Evolutionary conservation across 2,888 invertebrate species (phyloP).

Genomic region (Drosophila phalerata): DNA sequence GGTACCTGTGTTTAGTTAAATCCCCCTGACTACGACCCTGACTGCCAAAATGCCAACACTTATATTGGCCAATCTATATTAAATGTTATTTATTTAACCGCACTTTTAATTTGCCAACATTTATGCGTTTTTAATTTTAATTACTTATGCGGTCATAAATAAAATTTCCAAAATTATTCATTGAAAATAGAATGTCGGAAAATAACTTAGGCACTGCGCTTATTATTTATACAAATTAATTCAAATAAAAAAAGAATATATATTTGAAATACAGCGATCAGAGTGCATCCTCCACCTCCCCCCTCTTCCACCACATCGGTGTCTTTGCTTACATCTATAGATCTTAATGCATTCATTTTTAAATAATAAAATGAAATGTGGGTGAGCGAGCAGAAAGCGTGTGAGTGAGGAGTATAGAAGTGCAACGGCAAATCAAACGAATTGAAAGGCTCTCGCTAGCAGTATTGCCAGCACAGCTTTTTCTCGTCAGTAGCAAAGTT

Average conservation of each 20-base stretch:
- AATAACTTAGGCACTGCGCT: constrained; percentile 8
- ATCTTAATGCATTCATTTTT: constrained; percentile 42
- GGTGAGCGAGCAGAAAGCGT: constrained; percentile 14
- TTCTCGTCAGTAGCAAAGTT: no score
- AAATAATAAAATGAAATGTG: constrained; percentile 43
- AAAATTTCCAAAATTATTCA: constrained; percentile 8
- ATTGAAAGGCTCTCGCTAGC: constrained; percentile 13
- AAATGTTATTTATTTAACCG: constrained; percentile 26
- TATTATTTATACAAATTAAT: constrained; percentile 14
- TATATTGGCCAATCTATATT: constrained; percentile 9
- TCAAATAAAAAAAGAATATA: constrained; percentile 17
- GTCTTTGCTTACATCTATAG: background rate
- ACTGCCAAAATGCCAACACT: background rate
- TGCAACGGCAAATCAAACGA: constrained; percentile 58
- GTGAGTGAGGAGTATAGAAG: constrained; percentile 32
- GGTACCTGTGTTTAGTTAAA: no score
- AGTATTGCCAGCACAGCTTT: no score
- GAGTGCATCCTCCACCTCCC: constrained; percentile 1
- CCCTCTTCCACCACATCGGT: background rate
- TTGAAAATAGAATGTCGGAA: constrained; percentile 12
- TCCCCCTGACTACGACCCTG: background rate
- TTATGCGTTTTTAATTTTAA: constrained; percentile 30
- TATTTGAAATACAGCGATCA: constrained; percentile 20
- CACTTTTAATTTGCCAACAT: constrained; percentile 36
- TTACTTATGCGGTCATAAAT: constrained; percentile 35